A percentile compares a stretch with the other conserved stretches of the same genome.
Conservation (phyloP, 2,113 vertebrate genomes). For the Osmerus mordax region DNA sequence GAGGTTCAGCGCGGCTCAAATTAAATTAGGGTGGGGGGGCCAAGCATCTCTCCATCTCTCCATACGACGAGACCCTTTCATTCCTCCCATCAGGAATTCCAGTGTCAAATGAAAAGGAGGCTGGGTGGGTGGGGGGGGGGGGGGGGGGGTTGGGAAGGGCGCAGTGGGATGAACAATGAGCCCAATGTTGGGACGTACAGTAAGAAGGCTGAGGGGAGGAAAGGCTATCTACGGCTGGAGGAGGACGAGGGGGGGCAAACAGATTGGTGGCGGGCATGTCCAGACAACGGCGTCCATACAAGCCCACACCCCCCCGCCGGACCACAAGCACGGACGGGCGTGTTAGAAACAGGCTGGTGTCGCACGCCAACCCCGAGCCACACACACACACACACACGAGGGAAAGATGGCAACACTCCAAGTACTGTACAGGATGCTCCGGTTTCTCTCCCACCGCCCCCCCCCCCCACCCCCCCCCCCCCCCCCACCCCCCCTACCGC, state of each 20-base stretch:
- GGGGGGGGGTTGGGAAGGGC: neutral
- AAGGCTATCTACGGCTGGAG: neutral
- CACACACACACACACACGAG: conserved; percentile 9
- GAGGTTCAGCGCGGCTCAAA: conserved; percentile 66
- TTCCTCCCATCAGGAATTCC: conserved; percentile 61
- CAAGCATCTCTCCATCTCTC: conserved; percentile 42
- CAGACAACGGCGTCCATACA: conserved; percentile 40
- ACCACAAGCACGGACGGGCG: neutral
- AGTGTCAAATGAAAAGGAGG: conserved; percentile 49
- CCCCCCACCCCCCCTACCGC: neutral
- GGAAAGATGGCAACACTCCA: neutral
- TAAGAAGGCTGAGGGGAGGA: conserved; percentile 28
- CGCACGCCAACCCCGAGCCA: neutral
- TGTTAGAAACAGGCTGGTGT: neutral
- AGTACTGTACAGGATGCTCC: neutral
- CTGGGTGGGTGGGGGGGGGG: conserved; percentile 1
- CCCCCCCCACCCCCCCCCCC: too few relatives aligned
- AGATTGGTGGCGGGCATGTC: conserved; percentile 40
- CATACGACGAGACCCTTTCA: conserved; percentile 46
- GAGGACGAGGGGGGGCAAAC: conserved; percentile 26
- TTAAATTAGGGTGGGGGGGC: conserved; percentile 66
- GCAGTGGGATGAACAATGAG: conserved; percentile 55
- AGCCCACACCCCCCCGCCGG: neutral
- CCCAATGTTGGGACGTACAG: conserved; percentile 56
- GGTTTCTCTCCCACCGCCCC: neutral